phyloP scores from a whole-genome alignment of 2,888 invertebrate species.

The Pristionchus fissidentatus region DNA sequence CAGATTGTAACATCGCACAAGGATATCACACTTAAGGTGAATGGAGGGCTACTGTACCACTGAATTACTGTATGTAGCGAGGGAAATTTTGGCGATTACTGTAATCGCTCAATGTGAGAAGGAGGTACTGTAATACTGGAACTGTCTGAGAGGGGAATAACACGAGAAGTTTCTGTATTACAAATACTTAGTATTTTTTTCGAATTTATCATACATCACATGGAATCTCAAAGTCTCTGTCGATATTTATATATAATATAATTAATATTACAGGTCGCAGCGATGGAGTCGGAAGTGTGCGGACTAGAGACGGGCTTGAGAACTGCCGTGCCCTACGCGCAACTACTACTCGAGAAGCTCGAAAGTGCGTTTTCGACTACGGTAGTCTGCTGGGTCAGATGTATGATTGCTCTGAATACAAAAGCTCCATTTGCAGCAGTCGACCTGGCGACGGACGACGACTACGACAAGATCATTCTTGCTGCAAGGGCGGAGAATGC shows the following conservation, averaged over 20 bases:
- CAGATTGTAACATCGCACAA: conserved; percentile 65
- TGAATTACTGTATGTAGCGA: neutral
- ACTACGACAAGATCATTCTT: conserved; percentile 33
- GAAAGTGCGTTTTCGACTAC: conserved; percentile 46
- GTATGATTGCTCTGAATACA: neutral
- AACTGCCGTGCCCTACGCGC: conserved; percentile 53
- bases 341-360: conserved; percentile 50
- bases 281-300: conserved; percentile 52
- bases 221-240: too few relatives aligned
- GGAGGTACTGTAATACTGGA: neutral
- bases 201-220: too few relatives aligned
- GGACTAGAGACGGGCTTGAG: conserved; percentile 50
- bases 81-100: neutral
- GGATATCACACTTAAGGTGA: conserved; percentile 52
- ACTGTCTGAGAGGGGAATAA: too few relatives aligned
- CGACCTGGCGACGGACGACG: conserved; percentile 21
- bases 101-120: neutral
- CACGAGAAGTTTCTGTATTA: too few relatives aligned
- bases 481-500: conserved; percentile 14
- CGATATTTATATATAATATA: too few relatives aligned
- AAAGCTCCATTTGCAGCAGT: neutral
- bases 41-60: neutral
- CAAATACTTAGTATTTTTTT: too few relatives aligned
- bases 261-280: conserved; percentile 42
- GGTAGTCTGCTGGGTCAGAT: neutral